Base-by-base conservation (phyloP, 2,888 invertebrate species). In the Stictocephala bisonia region DNA sequence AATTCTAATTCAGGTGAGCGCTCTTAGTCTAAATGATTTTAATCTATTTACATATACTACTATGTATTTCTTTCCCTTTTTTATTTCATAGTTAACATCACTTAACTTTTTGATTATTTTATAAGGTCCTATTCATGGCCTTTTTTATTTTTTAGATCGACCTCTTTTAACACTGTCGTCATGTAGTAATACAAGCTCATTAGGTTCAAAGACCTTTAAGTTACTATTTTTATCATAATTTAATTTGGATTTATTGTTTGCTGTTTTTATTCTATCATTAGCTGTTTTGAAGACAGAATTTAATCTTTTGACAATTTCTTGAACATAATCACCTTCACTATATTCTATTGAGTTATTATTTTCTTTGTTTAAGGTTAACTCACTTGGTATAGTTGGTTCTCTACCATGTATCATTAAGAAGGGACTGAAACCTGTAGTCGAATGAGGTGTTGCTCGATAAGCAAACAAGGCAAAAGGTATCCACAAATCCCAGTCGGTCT, bases 111-210 rank as follows among this genome's bases (percentile, higher is more conserved):
- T 20, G 1, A 66, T 3, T n/a, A 66, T 26, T 27, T 66, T 66
- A 13, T 66, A 66, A 7, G 66, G 66, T 1, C 66, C 66, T 4
- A 66, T 44, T 44, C 27, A 66, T 3, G 66, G 66, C 24, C 66
- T 20, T 44, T 66, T 66, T 24, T 44, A n/a, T 44, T 66, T 66
- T 15, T 44, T 66, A 1, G 66, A 66, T 66, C 66, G 20, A 4
- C 66, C 66, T 44, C 66, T 3, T 31, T 66, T 66, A n/a, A 66
- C 66, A 2, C 44, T 66, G 3, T 66, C 44, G 24, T 66, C 44
- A 26, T 66, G 29, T 15, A 66, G 13, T 44, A 66, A 44, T 15
- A 66, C 66, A 9, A 26, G 15, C 3, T 66, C 66, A n/a, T 44
- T 44, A 22, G 66, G 66, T n/a, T 41, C 13, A 44, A 66, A 66